phyloP scores from a whole-genome alignment of 2,797 vertebrate genomes.

The Epinephelus coioides region DNA sequence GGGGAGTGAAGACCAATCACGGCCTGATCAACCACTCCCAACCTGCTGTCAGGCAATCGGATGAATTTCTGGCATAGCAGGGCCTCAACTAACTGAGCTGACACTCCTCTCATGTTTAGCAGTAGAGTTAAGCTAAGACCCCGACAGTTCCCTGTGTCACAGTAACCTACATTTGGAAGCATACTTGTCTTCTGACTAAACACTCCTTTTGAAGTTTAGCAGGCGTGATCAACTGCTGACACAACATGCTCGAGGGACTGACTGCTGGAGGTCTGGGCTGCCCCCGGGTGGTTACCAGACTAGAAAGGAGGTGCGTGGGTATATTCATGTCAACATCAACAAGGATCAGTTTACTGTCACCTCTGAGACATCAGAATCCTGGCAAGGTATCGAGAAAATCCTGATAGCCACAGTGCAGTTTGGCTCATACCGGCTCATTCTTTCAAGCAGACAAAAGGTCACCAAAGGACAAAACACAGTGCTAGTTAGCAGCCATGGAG shows the following conservation, averaged over 20 bases:
- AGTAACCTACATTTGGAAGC: not conserved
- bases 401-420: not conserved
- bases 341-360: not conserved
- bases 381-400: not conserved
- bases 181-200: not conserved
- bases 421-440: not conserved
- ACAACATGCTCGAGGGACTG: not conserved
- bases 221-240: not conserved
- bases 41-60: too few relatives aligned
- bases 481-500: not conserved
- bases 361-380: not conserved
- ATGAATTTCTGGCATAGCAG: too few relatives aligned
- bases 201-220: not conserved
- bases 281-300: not conserved
- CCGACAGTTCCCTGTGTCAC: not conserved
- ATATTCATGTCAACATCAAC: not conserved
- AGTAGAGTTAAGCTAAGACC: not conserved
- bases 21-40: too few relatives aligned
- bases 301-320: not conserved
- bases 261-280: not conserved
- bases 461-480: not conserved
- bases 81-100: not conserved
- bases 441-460: conserved; percentile 9
- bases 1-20: too few relatives aligned
- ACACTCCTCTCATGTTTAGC: not conserved